Conservation (phyloP, 2,888 invertebrate species). For the Punctoribates punctum region DNA sequence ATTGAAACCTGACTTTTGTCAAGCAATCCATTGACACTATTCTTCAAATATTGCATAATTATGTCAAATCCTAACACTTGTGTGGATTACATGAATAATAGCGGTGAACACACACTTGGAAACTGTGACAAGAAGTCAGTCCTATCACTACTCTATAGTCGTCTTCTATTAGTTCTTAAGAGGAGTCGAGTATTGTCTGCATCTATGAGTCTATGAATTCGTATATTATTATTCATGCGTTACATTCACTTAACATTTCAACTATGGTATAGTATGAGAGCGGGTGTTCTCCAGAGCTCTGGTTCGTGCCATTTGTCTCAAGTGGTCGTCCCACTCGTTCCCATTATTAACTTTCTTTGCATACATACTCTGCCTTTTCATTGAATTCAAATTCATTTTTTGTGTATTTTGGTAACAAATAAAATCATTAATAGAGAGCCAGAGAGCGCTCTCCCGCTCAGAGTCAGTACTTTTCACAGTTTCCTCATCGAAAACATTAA, state of each 20-base stretch:
- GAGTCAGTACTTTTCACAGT: too few species aligned
- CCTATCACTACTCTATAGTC: too few species aligned
- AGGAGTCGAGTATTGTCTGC: neutral
- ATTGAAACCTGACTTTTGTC: too few species aligned
- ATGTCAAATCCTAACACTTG: too few species aligned
- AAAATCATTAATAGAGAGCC: neutral
- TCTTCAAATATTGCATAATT: too few species aligned
- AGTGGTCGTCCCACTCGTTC: conserved; percentile 30
- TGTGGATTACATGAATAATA: too few species aligned
- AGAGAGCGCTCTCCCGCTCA: too few species aligned
- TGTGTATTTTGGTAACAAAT: neutral
- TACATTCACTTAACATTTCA: neutral
- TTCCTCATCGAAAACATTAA: too few species aligned
- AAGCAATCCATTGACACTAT: too few species aligned
- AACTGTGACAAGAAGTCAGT: too few species aligned
- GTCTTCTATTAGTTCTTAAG: too few species aligned
- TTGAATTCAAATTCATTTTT: neutral
- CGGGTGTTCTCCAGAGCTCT: conserved; percentile 26
- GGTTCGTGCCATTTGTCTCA: conserved; percentile 30
- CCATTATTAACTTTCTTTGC: conserved; percentile 1
- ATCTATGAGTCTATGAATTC: conserved; percentile 3
- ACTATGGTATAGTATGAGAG: neutral
- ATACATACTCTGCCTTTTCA: neutral
- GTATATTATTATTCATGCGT: neutral
- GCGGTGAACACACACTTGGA: too few species aligned